Evolutionary conservation across 2,113 vertebrate genomes (phyloP).

Genomic region (Eublepharis macularius): DNA sequence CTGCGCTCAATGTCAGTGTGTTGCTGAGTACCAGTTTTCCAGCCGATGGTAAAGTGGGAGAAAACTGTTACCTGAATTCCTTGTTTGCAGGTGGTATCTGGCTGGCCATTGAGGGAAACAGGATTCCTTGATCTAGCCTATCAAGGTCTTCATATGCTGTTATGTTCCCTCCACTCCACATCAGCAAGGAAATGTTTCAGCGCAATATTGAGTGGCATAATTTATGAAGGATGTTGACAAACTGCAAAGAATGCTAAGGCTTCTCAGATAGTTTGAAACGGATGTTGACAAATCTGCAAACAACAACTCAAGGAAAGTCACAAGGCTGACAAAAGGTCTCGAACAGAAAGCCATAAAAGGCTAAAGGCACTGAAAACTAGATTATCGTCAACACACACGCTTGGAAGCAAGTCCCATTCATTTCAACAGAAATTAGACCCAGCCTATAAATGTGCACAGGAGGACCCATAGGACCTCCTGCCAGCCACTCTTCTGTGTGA

Average conservation of each 20-base stretch:
- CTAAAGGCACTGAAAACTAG: neutral
- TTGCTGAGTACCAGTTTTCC: no score
- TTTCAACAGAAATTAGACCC: neutral
- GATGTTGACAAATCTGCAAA: neutral
- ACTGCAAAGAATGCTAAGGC: neutral
- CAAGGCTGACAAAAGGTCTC: neutral
- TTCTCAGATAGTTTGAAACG: neutral
- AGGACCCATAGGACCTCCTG: neutral
- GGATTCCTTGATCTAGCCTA: no score
- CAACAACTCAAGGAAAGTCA: neutral
- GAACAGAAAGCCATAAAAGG: neutral
- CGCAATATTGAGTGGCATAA: neutral
- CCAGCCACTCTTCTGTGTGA: neutral
- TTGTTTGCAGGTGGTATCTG: no score
- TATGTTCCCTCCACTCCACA: neutral
- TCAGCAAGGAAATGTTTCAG: neutral
- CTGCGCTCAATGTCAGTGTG: no score
- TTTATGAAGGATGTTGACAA: neutral
- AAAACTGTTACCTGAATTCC: no score
- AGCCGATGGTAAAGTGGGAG: no score
- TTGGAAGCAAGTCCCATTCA: neutral
- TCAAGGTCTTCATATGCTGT: no score
- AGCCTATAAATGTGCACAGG: neutral
- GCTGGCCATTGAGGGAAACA: no score
- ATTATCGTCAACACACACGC: neutral